Conservation (phyloP, 1,140 invertebrate species). For the Eciton burchellii region DNA sequence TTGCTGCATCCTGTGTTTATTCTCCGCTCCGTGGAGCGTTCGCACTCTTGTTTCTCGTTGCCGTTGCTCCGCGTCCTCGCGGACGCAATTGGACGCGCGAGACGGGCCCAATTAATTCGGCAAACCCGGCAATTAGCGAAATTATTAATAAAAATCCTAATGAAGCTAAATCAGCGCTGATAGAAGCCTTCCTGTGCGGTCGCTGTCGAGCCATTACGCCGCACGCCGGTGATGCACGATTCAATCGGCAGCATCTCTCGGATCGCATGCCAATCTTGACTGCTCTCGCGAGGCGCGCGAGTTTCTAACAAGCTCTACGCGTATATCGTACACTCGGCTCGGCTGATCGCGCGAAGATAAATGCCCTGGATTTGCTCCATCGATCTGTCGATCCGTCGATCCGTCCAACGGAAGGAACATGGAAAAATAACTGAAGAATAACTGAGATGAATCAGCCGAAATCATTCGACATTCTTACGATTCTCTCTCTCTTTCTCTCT, state of each 20-base stretch:
- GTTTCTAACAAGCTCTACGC: background rate
- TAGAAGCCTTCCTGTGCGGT: slow-evolving; percentile 84
- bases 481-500: background rate
- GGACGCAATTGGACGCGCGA: slow-evolving; percentile 54
- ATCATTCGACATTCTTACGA: background rate
- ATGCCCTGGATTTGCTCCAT: background rate
- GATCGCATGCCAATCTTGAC: slow-evolving; percentile 81
- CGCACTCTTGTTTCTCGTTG: background rate
- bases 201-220: slow-evolving; percentile 73
- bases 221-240: slow-evolving; percentile 63
- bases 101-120: slow-evolving; percentile 79
- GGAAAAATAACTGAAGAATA: background rate
- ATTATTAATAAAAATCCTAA: slow-evolving; percentile 83
- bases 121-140: slow-evolving; percentile 81
- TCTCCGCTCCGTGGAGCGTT: background rate
- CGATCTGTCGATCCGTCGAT: background rate
- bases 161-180: slow-evolving; percentile 83
- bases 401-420: background rate
- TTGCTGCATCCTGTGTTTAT: background rate
- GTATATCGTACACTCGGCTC: too few relatives aligned
- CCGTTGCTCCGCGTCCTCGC: background rate
- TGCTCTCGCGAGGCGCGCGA: slow-evolving; percentile 11
- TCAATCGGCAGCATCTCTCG: slow-evolving; percentile 74
- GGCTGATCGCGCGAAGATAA: background rate
- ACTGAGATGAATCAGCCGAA: background rate